Percentiles rank a stretch among this genome's conserved stretches.
These are phyloP conservation scores for Psammodynastes pulverulentus DNA, from an alignment of 2,113 vertebrate genomes.

Conservation along the genomic window DNA sequence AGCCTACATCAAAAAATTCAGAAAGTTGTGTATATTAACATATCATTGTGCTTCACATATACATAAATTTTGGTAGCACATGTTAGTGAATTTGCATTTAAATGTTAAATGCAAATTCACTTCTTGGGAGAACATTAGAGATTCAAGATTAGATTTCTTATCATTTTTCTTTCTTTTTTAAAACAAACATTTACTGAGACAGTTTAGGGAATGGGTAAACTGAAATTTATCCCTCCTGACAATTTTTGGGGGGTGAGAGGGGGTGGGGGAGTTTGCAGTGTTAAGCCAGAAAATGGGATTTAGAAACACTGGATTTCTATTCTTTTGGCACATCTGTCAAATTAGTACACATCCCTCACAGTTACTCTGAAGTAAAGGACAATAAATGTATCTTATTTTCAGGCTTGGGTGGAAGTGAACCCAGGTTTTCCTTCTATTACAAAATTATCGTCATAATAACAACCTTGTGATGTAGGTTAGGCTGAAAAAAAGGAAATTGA, in stretches of 20 bases:
- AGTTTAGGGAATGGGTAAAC: too few relatives aligned
- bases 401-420: not conserved
- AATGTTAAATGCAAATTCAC: not conserved
- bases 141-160: not conserved
- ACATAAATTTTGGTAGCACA: not conserved
- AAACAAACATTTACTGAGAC: not conserved
- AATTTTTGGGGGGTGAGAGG: not conserved
- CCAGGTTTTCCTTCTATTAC: not conserved
- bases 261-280: not conserved
- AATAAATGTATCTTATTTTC: not conserved
- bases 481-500: not conserved
- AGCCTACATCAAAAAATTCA: not conserved
- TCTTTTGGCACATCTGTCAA: not conserved
- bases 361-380: not conserved
- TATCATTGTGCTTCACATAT: not conserved
- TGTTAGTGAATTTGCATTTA: not conserved
- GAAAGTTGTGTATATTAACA: not conserved
- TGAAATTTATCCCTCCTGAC: not conserved
- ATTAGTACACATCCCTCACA: not conserved
- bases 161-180: not conserved
- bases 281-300: not conserved
- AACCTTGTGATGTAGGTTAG: not conserved
- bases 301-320: not conserved
- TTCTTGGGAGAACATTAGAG: not conserved
- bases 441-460: not conserved